Evolutionary conservation across 2,888 invertebrate species (phyloP).

Genomic region (Atrina japonica): DNA sequence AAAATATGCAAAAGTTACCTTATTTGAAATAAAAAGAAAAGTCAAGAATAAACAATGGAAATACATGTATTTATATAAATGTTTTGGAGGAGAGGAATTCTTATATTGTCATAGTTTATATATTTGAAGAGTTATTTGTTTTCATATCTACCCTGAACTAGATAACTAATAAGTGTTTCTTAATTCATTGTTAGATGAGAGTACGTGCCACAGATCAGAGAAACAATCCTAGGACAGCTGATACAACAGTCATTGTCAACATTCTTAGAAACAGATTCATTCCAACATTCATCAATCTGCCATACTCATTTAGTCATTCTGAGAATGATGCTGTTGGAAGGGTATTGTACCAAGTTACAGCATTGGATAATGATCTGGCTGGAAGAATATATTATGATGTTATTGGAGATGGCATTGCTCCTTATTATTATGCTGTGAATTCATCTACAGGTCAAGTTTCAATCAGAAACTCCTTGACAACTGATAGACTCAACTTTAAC

Average conservation of each 20-base stretch:
- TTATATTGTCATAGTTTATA: too few relatives aligned
- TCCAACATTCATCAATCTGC: constrained; percentile 60
- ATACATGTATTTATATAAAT: too few relatives aligned
- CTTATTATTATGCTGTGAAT: constrained; percentile 69
- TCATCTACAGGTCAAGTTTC: constrained; percentile 49
- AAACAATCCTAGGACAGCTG: constrained; percentile 55
- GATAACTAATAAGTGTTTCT: too few relatives aligned
- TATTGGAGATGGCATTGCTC: constrained; percentile 69
- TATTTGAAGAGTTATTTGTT: too few relatives aligned
- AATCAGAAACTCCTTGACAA: constrained; percentile 55
- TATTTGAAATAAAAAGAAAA: too few relatives aligned
- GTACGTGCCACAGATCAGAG: constrained; percentile 61
- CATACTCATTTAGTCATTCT: constrained; percentile 51
- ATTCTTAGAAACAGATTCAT: constrained; percentile 64
- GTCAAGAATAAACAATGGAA: too few relatives aligned
- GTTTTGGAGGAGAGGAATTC: too few relatives aligned
- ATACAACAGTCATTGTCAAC: constrained; percentile 62
- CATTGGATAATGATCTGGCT: constrained; percentile 63
- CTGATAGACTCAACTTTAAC: constrained; percentile 54
- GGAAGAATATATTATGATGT: constrained; percentile 66
- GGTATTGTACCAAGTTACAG: constrained; percentile 61
- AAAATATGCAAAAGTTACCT: too few relatives aligned
- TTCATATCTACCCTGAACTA: too few relatives aligned
- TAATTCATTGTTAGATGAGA: constrained; percentile 54
- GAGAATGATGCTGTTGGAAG: constrained; percentile 60